These are phyloP conservation scores for Pocillopora grandis DNA, from an alignment of 92 coral and sea anemone genomes.

Conservation along the genomic window DNA sequence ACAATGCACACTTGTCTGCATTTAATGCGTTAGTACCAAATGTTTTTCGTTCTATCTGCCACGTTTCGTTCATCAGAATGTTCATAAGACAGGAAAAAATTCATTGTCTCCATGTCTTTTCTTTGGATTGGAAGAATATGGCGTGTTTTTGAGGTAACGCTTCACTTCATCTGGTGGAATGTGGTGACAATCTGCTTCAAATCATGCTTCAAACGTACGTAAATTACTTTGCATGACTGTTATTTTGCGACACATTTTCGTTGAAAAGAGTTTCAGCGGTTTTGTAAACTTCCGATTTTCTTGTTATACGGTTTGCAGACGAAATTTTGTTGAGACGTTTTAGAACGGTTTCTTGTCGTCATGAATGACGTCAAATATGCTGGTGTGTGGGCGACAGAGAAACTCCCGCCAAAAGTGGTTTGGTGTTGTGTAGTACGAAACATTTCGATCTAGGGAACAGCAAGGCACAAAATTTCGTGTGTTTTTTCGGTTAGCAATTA, in stretches of 20 bases:
- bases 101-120: neutral
- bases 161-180: neutral
- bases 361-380: conserved; percentile 30
- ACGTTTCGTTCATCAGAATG: neutral
- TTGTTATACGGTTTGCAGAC: neutral
- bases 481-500: neutral
- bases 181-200: too few relatives aligned
- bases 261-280: neutral
- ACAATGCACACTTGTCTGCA: conserved; percentile 27
- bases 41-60: neutral
- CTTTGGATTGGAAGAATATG: neutral
- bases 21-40: neutral
- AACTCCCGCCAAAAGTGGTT: conserved; percentile 37
- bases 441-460: neutral
- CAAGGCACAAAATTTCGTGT: neutral
- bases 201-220: neutral
- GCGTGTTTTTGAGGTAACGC: neutral
- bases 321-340: neutral
- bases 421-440: neutral
- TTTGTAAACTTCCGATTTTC: neutral
- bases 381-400: conserved; percentile 26
- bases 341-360: neutral
- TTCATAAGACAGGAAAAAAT: neutral
- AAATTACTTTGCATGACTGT: neutral
- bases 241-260: neutral